These are phyloP conservation scores for Drosophila leonis DNA, from an alignment of 2,888 invertebrate species.

Conservation along the genomic window DNA sequence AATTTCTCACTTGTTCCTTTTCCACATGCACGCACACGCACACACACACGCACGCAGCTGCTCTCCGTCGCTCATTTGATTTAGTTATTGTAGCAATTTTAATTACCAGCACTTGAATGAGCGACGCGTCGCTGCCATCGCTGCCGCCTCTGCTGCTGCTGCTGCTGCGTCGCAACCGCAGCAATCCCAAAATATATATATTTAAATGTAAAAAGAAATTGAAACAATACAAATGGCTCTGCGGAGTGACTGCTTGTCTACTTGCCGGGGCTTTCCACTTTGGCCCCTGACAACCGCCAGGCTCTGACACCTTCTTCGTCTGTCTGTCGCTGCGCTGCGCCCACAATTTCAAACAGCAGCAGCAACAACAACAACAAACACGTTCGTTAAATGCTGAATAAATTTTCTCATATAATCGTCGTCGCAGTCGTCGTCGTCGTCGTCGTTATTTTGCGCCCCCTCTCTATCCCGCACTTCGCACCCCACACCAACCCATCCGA, in stretches of 20 bases:
- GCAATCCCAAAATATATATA: constrained; percentile 22
- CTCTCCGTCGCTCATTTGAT: constrained; percentile 59
- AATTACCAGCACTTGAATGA: constrained; percentile 73
- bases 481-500: constrained; percentile 29
- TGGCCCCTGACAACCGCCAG: constrained; percentile 60
- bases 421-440: constrained; percentile 48
- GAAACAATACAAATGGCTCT: constrained; percentile 68
- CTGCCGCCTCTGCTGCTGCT: neutral
- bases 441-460: constrained; percentile 47
- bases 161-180: constrained; percentile 14
- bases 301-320: constrained; percentile 70
- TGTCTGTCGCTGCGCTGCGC: constrained; percentile 37
- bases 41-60: constrained; percentile 28
- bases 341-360: constrained; percentile 54
- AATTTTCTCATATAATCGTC: constrained; percentile 76
- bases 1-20: constrained; percentile 70
- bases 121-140: constrained; percentile 12
- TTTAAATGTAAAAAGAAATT: constrained; percentile 61
- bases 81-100: constrained; percentile 76
- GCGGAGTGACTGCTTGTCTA: constrained; percentile 23
- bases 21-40: constrained; percentile 24
- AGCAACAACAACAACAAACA: constrained; percentile 47
- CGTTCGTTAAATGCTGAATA: constrained; percentile 78
- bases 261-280: constrained; percentile 49
- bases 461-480: constrained; percentile 33